Conservation (phyloP, 2,888 invertebrate genomes). For the Abrostola tripartita region DNA sequence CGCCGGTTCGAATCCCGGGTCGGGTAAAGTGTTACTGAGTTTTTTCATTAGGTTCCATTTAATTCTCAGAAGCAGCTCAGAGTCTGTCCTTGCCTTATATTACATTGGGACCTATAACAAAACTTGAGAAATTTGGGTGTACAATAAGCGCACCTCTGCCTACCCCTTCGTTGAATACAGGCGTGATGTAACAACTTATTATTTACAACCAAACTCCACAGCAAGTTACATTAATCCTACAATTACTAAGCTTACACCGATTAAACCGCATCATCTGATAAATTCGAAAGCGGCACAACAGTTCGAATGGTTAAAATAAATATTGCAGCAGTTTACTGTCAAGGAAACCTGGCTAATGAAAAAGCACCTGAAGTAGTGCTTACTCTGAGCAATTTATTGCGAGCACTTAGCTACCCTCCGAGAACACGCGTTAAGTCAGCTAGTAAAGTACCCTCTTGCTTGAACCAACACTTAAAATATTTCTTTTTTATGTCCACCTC, state of each 20-base stretch:
- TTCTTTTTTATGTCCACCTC: slow-evolving; percentile 49
- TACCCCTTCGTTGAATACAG: too few species aligned
- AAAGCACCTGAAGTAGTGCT: slow-evolving; percentile 78
- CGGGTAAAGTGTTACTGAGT: too few species aligned
- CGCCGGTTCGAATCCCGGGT: too few species aligned
- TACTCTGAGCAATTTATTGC: slow-evolving; percentile 78
- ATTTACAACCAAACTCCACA: too few species aligned
- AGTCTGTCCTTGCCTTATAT: too few species aligned
- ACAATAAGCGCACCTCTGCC: too few species aligned
- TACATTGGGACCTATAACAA: too few species aligned
- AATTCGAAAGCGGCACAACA: slow-evolving; percentile 32
- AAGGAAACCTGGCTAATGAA: slow-evolving; percentile 73
- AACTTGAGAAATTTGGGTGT: too few species aligned
- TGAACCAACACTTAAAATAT: slow-evolving; percentile 63
- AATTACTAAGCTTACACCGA: slow-evolving; percentile 10
- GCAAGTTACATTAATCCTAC: not conserved
- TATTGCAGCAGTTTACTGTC: slow-evolving; percentile 60
- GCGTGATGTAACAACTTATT: too few species aligned
- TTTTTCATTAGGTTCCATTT: too few species aligned
- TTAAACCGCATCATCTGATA: not conserved
- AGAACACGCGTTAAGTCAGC: slow-evolving; percentile 70
- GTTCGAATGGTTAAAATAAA: slow-evolving; percentile 45
- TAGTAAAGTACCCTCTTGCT: slow-evolving; percentile 66
- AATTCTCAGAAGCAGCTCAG: too few species aligned
- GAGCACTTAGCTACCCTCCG: slow-evolving; percentile 78